A percentile compares a stretch with the other conserved stretches of the same genome.
Conservation (phyloP, 92 coral and sea anemone genomes). For the Epizoanthus fatuus region DNA sequence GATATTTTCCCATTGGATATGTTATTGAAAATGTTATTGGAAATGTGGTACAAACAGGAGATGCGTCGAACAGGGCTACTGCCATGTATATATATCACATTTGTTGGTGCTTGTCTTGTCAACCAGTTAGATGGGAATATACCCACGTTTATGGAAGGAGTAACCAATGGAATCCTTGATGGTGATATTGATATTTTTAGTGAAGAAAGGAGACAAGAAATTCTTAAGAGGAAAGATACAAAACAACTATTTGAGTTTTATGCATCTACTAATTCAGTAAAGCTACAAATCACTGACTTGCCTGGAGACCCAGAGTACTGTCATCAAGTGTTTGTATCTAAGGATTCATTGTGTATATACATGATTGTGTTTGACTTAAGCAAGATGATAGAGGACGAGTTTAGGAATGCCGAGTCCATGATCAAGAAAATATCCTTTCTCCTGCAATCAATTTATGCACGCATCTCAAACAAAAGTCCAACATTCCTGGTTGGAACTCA, state of each 20-base stretch:
- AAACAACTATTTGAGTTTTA: background rate
- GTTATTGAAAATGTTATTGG: background rate
- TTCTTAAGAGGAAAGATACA: background rate
- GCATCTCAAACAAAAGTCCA: background rate
- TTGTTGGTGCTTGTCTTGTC: background rate
- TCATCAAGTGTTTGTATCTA: conserved; percentile 9
- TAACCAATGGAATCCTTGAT: background rate
- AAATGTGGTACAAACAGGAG: too few species aligned
- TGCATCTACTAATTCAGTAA: background rate
- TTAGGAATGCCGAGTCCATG: background rate
- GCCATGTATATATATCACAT: background rate
- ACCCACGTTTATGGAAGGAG: background rate
- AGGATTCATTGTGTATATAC: background rate
- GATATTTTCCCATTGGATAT: too few species aligned
- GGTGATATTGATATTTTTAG: background rate
- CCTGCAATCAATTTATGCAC: background rate
- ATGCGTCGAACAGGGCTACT: too few species aligned
- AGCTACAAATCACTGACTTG: background rate
- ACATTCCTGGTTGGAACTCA: conserved; percentile 10
- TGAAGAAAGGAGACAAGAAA: background rate
- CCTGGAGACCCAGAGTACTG: conserved; percentile 1
- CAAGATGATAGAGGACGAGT: background rate
- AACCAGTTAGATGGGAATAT: too few species aligned
- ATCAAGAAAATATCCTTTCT: background rate
- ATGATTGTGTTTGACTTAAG: conserved; percentile 2